A percentile compares a stretch with the other conserved stretches of the same genome.
phyloP scores from a whole-genome alignment of 2,113 vertebrate genomes.

The Sylvia atricapilla region DNA sequence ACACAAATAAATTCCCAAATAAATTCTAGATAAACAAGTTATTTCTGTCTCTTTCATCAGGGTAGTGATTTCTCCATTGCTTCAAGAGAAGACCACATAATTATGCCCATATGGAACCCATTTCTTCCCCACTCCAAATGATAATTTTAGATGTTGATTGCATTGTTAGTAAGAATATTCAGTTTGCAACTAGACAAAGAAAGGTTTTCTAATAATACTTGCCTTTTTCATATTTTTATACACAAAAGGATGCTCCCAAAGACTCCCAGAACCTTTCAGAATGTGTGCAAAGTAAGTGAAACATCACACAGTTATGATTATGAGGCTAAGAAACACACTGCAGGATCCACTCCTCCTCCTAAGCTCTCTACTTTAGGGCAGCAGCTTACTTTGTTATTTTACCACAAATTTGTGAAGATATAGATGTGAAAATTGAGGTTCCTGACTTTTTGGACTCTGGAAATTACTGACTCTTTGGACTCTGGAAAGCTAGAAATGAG shows the following conservation, averaged over 20 bases:
- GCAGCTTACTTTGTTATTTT: background rate
- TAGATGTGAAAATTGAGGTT: background rate
- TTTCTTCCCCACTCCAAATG: background rate
- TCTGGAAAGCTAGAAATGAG: background rate
- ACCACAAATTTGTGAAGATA: background rate
- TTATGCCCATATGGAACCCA: slow-evolving; percentile 30
- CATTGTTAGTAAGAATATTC: slow-evolving; percentile 5
- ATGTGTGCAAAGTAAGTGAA: background rate
- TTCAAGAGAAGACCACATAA: slow-evolving; percentile 15
- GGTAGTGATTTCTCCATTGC: slow-evolving; percentile 22
- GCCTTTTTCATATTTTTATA: background rate
- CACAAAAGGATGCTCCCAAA: background rate
- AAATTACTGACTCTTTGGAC: background rate
- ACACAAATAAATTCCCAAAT: slow-evolving; percentile 6
- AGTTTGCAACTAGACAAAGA: background rate
- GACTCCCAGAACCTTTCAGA: background rate
- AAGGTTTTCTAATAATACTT: background rate
- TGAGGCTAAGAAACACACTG: background rate
- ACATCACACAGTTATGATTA: background rate
- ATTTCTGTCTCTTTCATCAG: slow-evolving; percentile 20
- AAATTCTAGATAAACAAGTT: slow-evolving; percentile 52
- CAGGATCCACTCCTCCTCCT: background rate
- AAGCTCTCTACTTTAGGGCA: background rate
- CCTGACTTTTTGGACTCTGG: background rate
- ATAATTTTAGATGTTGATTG: slow-evolving; percentile 23